phyloP scores from a whole-genome alignment of 1,140 invertebrate genomes.

The Drosophila bipectinata region DNA sequence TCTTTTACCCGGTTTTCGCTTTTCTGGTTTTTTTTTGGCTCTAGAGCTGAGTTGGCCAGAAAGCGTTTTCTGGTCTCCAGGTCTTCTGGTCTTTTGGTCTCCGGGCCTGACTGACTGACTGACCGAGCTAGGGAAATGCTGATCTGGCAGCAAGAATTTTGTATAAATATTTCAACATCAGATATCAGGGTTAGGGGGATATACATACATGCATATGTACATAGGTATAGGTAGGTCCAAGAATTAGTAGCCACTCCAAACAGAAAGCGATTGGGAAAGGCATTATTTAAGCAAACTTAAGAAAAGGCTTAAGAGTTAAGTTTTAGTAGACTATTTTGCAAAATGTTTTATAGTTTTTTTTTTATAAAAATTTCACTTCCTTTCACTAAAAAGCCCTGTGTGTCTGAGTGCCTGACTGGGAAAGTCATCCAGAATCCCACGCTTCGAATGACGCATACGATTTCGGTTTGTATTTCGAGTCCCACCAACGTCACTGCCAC shows the following conservation, averaged over 20 bases:
- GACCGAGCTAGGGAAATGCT: constrained; percentile 49
- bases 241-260: constrained; percentile 26
- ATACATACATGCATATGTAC: not conserved
- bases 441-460: constrained; percentile 44
- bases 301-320: not conserved
- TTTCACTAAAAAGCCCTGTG: constrained; percentile 24
- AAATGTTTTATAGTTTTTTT: not conserved
- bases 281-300: not conserved
- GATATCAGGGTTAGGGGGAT: constrained; percentile 8
- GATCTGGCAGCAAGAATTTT: constrained; percentile 44
- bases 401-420: not conserved
- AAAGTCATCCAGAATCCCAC: constrained; percentile 38
- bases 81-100: constrained; percentile 18
- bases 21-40: constrained; percentile 42
- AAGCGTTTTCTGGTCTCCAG: constrained; percentile 24
- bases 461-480: constrained; percentile 12
- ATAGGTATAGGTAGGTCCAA: constrained; percentile 7
- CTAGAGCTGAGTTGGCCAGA: constrained; percentile 36
- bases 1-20: constrained; percentile 55
- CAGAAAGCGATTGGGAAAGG: constrained; percentile 38
- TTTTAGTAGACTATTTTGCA: too few relatives aligned
- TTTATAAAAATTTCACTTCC: not conserved
- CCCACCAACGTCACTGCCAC: constrained; percentile 35
- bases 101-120: constrained; percentile 54
- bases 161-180: constrained; percentile 19